A percentile compares a stretch with the other conserved stretches of the same genome.
Evolutionary conservation across 2,797 vertebrate species (phyloP).

Genomic region (Thalassophryne amazonica): DNA sequence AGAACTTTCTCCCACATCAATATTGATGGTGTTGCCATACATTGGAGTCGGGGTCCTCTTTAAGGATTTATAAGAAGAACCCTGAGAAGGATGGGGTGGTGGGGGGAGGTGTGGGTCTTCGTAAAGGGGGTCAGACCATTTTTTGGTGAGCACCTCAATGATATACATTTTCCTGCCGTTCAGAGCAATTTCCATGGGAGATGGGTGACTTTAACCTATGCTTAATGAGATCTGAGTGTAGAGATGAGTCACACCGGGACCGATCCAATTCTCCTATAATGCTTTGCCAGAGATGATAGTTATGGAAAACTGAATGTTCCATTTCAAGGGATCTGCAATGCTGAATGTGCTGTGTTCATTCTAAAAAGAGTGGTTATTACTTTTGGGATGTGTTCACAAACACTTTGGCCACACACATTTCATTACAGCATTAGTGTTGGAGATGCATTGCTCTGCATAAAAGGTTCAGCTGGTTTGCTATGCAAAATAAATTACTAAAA

Average conservation of each 20-base stretch:
- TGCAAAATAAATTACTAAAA: constrained; percentile 42
- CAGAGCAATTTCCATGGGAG: constrained; percentile 64
- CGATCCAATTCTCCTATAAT: constrained; percentile 66
- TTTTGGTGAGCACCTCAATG: constrained; percentile 52
- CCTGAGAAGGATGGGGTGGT: constrained; percentile 9
- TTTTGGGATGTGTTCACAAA: constrained; percentile 69
- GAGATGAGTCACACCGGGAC: constrained; percentile 40
- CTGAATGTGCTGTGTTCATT: constrained; percentile 68
- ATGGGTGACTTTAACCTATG: constrained; percentile 43
- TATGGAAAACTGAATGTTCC: constrained; percentile 62
- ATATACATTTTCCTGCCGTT: constrained; percentile 62
- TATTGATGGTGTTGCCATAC: constrained; percentile 80
- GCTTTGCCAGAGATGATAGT: constrained; percentile 60
- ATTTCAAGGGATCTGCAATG: constrained; percentile 70
- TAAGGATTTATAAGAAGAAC: constrained; percentile 78
- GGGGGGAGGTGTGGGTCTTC: constrained; percentile 13
- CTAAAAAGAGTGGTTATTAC: constrained; percentile 62
- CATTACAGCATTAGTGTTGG: constrained; percentile 65
- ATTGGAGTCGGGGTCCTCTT: constrained; percentile 70
- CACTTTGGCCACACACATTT: constrained; percentile 58
- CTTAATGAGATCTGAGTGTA: constrained; percentile 64
- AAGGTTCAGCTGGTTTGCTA: constrained; percentile 38
- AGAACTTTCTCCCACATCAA: constrained; percentile 81
- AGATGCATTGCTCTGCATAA: constrained; percentile 51
- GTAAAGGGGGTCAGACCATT: constrained; percentile 45